phyloP scores from a whole-genome alignment of 2,113 vertebrate species.

The Daboia siamensis region DNA sequence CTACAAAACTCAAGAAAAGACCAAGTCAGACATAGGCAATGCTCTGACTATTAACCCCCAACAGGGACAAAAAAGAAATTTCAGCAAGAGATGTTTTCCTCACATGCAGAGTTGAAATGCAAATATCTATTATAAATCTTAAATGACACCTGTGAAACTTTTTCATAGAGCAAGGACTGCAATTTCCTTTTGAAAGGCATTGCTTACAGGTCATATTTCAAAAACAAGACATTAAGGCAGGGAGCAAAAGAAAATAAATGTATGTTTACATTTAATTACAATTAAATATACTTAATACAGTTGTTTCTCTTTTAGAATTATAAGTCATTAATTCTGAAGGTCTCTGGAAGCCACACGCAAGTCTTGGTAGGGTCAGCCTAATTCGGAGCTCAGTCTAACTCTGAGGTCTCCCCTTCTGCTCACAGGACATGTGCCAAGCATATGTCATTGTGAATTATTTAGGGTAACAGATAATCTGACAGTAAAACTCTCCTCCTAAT shows the following conservation, averaged over 20 bases:
- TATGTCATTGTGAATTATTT: neutral
- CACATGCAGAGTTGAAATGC: neutral
- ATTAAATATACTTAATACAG: neutral
- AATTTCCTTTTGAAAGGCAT: neutral
- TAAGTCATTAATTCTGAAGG: neutral
- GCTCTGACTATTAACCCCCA: neutral
- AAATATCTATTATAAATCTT: neutral
- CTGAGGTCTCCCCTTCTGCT: neutral
- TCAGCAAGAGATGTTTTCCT: neutral
- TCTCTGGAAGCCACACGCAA: neutral
- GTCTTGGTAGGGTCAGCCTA: neutral
- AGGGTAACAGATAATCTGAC: neutral
- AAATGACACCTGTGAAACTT: neutral
- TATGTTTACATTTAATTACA: neutral
- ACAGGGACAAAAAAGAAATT: neutral
- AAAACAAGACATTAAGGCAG: neutral
- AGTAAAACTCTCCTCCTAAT: neutral
- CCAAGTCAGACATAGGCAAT: neutral
- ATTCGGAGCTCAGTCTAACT: neutral
- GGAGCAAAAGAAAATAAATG: neutral
- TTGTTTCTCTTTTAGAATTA: neutral
- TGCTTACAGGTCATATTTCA: neutral
- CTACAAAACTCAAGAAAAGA: neutral
- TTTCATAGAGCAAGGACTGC: neutral
- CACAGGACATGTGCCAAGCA: neutral